Base-by-base conservation (phyloP, 1,140 invertebrate species). In the Drosophila pseudoananassae region DNA sequence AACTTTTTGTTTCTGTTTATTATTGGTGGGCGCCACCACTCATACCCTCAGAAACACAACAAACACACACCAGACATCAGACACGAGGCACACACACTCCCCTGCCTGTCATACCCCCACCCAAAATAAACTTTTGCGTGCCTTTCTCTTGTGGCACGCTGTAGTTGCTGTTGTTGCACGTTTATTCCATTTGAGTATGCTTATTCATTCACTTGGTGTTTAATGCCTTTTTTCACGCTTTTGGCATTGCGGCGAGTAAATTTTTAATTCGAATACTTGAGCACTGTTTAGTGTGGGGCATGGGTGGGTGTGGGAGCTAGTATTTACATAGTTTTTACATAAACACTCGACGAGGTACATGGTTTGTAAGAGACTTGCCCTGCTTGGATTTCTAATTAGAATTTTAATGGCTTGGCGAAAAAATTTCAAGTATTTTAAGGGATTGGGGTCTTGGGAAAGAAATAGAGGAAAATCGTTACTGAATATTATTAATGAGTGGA, bases 151-250 rank as follows among this genome's bases (percentile, higher is more conserved):
- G 57, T 53, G 40, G 10, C 31, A 46, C 25, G 25, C 25, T 27
- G 25, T 27, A 27, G 25, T 27, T 27, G 15, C 31, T 55, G 20
- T 40, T 40, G 23, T 25, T 56, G 43, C 52, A 12, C 71, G 47
- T 57, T 77, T 64, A 50, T 80, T 71, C 55, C 59, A 47, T 63
- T 65, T 55, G 36, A 45, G 66, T 53, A 52, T 64, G 68, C 69
- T 74, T 70, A 70, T 78, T 82, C 79, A 82, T 83, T 83, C 63
- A 64, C 20, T 46, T 60, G 55, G 45, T 76, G 45, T 76, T 76
- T 66, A 76, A 76, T 73, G 77, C 58, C 51, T 80, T 64, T 60
- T 65, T 54, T 36, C 75, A 83, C 56, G 75, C 79, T 66, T 40
- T 82, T 58, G 40, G 20, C 53, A 63, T 60, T 68, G 54, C 36